Evolutionary conservation across 2,113 vertebrate genomes (phyloP).

Genomic region (Zosterops pallidus): DNA sequence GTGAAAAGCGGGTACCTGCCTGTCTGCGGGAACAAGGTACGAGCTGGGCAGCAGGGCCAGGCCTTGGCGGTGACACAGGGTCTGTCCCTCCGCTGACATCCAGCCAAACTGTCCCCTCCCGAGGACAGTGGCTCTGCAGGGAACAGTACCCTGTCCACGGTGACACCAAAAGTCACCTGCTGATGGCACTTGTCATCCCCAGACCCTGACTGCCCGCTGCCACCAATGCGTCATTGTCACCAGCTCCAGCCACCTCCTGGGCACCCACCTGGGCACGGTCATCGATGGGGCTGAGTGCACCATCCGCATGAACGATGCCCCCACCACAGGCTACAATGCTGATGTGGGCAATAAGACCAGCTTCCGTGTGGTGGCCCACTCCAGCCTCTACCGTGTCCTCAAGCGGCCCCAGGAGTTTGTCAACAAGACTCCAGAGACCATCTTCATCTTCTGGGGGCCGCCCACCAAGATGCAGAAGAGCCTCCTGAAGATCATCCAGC

Average conservation of each 20-base stretch:
- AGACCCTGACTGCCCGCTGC: slow-evolving; percentile 88
- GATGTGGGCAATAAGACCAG: slow-evolving; percentile 91
- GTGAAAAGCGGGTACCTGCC: slow-evolving; percentile 82
- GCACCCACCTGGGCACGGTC: slow-evolving; percentile 79
- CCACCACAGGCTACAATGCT: slow-evolving; percentile 80
- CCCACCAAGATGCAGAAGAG: slow-evolving; percentile 87
- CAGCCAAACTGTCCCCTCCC: neutral
- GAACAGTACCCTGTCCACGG: neutral
- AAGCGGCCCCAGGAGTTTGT: slow-evolving; percentile 87
- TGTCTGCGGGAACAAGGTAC: slow-evolving; percentile 89
- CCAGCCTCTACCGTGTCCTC: slow-evolving; percentile 90
- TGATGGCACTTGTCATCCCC: neutral
- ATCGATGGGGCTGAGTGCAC: slow-evolving; percentile 88
- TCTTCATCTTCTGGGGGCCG: slow-evolving; percentile 94
- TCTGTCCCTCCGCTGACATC: neutral
- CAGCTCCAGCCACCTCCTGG: slow-evolving; percentile 95
- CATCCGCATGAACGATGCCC: slow-evolving; percentile 97
- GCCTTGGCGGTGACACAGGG: fast-evolving
- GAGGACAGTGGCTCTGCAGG: neutral
- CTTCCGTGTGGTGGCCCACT: slow-evolving; percentile 91
- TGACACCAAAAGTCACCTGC: neutral
- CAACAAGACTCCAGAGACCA: slow-evolving; percentile 77
- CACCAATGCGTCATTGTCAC: slow-evolving; percentile 87
- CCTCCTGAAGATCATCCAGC: slow-evolving; percentile 87
- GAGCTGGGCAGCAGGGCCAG: fast-evolving